These are phyloP conservation scores for Chrosomus eos DNA, from an alignment of 2,797 vertebrate species.

Conservation along the genomic window DNA sequence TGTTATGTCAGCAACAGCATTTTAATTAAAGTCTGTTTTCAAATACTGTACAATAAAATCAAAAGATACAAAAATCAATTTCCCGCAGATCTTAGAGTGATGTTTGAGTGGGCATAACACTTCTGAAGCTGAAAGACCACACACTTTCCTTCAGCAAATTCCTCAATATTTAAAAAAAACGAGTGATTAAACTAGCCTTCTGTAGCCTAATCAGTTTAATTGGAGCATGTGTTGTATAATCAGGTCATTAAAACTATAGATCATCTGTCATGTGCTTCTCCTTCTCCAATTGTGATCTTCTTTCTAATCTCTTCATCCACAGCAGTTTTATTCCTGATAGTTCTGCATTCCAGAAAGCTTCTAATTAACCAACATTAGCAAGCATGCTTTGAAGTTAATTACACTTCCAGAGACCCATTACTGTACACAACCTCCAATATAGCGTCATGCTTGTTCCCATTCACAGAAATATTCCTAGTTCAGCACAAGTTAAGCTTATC, in stretches of 20 bases:
- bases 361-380: conserved; percentile 69
- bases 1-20: not conserved
- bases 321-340: conserved; percentile 47
- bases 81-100: not conserved
- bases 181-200: conserved; percentile 50
- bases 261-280: conserved; percentile 44
- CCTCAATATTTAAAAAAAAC: conserved; percentile 15
- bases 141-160: conserved; percentile 41
- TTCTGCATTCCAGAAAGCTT: conserved; percentile 56
- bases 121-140: conserved; percentile 16
- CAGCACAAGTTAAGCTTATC: not conserved
- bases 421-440: conserved; percentile 2
- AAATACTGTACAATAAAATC: not conserved
- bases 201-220: conserved; percentile 54
- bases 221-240: conserved; percentile 60
- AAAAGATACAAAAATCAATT: not conserved
- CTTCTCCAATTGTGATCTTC: conserved; percentile 29
- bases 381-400: conserved; percentile 66
- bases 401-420: conserved; percentile 54
- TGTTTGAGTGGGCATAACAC: not conserved
- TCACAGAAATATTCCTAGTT: not conserved
- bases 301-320: conserved; percentile 48
- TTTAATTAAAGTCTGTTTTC: not conserved
- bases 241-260: conserved; percentile 57
- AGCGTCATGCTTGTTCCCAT: not conserved